Conservation (phyloP, 2,113 vertebrate genomes). For the Psammodynastes pulverulentus region DNA sequence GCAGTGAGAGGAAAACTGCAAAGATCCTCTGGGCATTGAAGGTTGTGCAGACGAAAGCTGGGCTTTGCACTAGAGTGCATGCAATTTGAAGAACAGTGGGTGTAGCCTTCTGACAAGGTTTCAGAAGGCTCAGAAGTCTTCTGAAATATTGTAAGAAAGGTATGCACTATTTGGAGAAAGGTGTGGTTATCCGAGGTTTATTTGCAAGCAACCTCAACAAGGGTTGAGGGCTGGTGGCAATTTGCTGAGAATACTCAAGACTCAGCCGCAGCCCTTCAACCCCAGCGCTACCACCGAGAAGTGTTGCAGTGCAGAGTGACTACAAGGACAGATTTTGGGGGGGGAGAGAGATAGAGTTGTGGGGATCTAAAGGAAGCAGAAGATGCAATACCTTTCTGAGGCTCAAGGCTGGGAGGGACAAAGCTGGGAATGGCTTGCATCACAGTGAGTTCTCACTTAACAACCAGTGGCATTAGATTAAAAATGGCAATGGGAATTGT, state of each 20-base stretch:
- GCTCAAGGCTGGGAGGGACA: neutral
- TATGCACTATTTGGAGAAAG: neutral
- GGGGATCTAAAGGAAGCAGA: neutral
- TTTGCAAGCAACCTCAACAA: neutral
- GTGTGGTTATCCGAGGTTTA: neutral
- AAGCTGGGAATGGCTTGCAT: neutral
- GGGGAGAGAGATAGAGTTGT: neutral
- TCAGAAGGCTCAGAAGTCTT: neutral
- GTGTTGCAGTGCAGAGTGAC: neutral
- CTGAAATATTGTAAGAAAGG: neutral
- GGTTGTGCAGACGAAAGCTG: neutral
- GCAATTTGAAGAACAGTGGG: neutral
- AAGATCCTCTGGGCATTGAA: neutral
- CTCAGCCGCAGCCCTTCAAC: neutral
- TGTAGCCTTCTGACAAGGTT: neutral
- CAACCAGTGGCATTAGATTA: neutral
- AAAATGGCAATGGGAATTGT: neutral
- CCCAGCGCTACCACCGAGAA: neutral
- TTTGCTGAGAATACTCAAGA: neutral
- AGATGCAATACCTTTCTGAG: neutral
- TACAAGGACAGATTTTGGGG: neutral
- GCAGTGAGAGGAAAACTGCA: neutral
- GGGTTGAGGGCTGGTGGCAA: neutral
- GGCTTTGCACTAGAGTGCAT: neutral
- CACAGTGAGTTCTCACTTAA: neutral